Evolutionary conservation across 2,888 invertebrate genomes (phyloP).

Genomic region (Drosophila limbata): DNA sequence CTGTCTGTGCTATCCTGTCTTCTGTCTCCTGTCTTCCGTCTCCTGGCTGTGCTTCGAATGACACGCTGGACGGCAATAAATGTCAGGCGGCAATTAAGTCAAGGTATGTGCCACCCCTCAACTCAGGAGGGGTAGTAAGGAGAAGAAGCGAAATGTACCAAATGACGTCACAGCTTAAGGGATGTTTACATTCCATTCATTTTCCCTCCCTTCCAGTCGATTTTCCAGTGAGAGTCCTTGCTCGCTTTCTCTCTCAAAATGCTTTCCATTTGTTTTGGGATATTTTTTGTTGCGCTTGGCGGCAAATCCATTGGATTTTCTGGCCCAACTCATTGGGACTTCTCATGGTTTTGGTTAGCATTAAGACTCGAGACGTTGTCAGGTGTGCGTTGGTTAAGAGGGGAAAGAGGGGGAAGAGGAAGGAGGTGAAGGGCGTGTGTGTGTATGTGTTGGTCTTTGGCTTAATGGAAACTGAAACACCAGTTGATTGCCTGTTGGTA

Average conservation of each 20-base stretch:
- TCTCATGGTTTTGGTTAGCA: constrained; percentile 29
- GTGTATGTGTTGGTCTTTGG: constrained; percentile 19
- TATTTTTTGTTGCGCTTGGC: constrained; percentile 54
- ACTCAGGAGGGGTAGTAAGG: constrained; percentile 23
- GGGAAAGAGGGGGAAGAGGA: not conserved
- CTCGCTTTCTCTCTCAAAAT: constrained; percentile 3
- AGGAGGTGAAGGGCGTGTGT: not conserved
- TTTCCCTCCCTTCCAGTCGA: constrained; percentile 19
- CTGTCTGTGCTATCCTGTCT: constrained; percentile 18
- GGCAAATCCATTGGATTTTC: constrained; percentile 41
- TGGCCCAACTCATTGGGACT: constrained; percentile 1
- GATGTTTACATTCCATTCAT: constrained; percentile 24
- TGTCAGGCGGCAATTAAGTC: constrained; percentile 71
- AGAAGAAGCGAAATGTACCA: constrained; percentile 22
- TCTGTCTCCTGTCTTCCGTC: not conserved
- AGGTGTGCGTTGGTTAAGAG: constrained; percentile 24
- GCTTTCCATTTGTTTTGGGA: constrained; percentile 69
- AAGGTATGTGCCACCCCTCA: constrained; percentile 39
- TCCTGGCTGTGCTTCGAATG: constrained; percentile 42
- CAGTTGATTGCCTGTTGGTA: constrained; percentile 80
- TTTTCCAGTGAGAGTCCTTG: constrained; percentile 39
- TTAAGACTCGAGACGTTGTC: constrained; percentile 55
- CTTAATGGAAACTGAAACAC: constrained; percentile 81
- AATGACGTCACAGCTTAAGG: constrained; percentile 63
- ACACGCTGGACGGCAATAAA: constrained; percentile 67